A percentile compares a stretch with the other conserved stretches of the same genome.
Conservation (phyloP, 1,140 invertebrate species). For the Conus ventricosus region DNA sequence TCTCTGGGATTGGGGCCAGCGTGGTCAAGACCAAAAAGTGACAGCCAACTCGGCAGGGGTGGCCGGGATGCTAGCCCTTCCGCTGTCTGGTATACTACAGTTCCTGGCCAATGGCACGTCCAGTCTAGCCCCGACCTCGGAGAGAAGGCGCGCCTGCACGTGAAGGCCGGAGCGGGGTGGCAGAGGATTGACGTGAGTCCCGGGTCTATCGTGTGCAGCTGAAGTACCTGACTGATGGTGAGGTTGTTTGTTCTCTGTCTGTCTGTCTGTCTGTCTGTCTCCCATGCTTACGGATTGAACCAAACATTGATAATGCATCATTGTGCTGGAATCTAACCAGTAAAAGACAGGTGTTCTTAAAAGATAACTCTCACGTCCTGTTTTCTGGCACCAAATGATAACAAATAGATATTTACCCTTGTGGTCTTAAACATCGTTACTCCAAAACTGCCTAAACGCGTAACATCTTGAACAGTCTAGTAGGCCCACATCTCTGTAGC, state of each 20-base stretch:
- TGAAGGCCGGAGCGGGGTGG: slow-evolving; percentile 29
- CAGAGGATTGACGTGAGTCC: slow-evolving; percentile 25
- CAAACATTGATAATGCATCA: no score
- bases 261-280: background rate
- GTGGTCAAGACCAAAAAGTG: slow-evolving; percentile 26
- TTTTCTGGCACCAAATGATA: background rate
- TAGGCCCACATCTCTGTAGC: no score
- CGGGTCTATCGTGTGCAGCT: slow-evolving; percentile 31
- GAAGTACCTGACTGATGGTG: background rate
- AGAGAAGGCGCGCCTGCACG: slow-evolving; percentile 27
- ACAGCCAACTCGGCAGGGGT: slow-evolving; percentile 23
- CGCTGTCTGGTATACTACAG: slow-evolving; percentile 21
- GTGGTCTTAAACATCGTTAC: background rate
- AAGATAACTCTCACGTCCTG: no score
- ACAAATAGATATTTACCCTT: background rate
- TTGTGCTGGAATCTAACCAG: no score
- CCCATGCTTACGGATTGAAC: background rate
- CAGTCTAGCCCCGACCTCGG: slow-evolving; percentile 18
- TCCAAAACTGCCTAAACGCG: no score
- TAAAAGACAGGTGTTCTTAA: no score
- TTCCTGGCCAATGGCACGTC: slow-evolving; percentile 17
- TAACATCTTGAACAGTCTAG: no score
- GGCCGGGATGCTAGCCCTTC: slow-evolving; percentile 27
- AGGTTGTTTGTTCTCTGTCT: background rate
- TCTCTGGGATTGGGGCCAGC: slow-evolving; percentile 28